Conservation (phyloP, 2,113 vertebrate species). For the Macheiramphus alcinus region DNA sequence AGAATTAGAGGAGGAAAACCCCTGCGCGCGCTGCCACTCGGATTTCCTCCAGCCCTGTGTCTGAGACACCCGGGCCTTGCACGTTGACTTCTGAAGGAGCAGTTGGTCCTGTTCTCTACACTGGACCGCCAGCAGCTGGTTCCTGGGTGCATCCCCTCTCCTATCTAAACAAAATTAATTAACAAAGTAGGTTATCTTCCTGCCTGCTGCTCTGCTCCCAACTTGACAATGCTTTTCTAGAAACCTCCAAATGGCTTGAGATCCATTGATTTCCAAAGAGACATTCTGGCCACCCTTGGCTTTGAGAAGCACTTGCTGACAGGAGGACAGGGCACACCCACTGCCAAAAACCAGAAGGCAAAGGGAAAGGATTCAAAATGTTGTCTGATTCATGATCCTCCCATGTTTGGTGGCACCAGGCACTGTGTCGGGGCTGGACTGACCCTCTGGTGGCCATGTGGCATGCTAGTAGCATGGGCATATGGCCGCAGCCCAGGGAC, state of each 20-base stretch:
- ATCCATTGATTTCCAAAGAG: neutral
- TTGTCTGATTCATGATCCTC: neutral
- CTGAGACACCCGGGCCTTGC: fast-evolving
- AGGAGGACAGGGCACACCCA: neutral
- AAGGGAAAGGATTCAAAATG: fast-evolving
- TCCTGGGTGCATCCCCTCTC: neutral
- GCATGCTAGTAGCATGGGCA: fast-evolving
- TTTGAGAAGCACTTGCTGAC: neutral
- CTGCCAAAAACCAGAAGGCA: neutral
- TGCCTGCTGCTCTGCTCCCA: neutral
- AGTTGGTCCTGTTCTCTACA: fast-evolving
- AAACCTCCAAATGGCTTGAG: fast-evolving
- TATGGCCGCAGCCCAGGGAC: neutral
- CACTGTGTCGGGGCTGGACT: fast-evolving
- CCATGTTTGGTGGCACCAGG: neutral
- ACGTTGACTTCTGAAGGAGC: fast-evolving
- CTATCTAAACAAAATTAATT: neutral
- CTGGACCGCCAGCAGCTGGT: fast-evolving
- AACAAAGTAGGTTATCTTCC: neutral
- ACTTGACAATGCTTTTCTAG: neutral
- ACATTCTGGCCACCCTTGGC: fast-evolving
- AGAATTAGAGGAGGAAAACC: too few species aligned
- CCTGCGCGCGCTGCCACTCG: fast-evolving
- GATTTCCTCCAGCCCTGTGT: fast-evolving
- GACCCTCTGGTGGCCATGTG: fast-evolving